phyloP scores from a whole-genome alignment of 2,888 invertebrate genomes.

The Xestia rhomboidea region DNA sequence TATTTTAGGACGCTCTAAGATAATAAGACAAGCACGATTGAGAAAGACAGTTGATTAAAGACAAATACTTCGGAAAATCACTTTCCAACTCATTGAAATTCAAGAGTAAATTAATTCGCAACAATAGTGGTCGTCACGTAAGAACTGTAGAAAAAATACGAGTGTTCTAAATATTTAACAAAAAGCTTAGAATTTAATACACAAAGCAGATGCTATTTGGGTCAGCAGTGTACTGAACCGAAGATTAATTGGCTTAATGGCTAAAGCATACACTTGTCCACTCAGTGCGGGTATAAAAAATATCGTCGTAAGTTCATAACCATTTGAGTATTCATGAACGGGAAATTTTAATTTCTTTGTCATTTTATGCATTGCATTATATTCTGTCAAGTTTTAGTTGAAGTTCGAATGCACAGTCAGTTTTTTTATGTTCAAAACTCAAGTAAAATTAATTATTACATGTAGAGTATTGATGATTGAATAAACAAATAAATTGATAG shows the following conservation, averaged over 20 bases:
- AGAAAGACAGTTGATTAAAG: conserved; percentile 18
- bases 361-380: not conserved
- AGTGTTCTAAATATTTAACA: conserved; percentile 11
- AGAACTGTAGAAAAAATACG: not conserved
- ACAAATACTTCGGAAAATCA: conserved; percentile 9
- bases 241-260: conserved; percentile 81
- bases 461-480: not conserved
- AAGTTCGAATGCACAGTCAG: not conserved
- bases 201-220: conserved; percentile 69
- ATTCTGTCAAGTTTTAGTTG: not conserved
- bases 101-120: not conserved
- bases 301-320: conserved; percentile 38
- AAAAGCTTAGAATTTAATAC: conserved; percentile 54
- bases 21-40: conserved; percentile 12
- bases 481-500: not conserved
- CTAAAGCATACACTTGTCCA: conserved; percentile 74
- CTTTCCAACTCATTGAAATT: conserved; percentile 2
- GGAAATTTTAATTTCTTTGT: conserved; percentile 23
- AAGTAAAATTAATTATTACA: not conserved
- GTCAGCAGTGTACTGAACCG: conserved; percentile 64
- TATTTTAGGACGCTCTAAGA: conserved; percentile 5
- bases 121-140: not conserved
- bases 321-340: conserved; percentile 26
- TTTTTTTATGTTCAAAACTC: not conserved
- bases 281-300: conserved; percentile 48